Conservation (phyloP, 2,797 vertebrate species). For the Xenentodon cancila region DNA sequence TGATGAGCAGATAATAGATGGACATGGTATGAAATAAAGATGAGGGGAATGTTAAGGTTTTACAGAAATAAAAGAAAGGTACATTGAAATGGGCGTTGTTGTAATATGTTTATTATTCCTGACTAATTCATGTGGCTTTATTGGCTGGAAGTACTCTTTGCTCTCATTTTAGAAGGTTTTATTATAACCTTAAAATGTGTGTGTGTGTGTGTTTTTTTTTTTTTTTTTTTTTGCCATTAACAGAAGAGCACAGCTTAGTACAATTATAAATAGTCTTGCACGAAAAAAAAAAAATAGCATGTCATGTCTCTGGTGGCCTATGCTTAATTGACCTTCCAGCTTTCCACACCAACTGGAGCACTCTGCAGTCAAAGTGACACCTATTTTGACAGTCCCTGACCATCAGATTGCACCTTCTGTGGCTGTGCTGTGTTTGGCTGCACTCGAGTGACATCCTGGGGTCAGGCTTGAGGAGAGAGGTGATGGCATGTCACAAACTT, state of each 20-base stretch:
- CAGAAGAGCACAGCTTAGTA: neutral
- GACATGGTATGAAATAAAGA: slow-evolving; percentile 36
- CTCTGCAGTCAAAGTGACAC: slow-evolving; percentile 60
- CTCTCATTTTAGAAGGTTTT: neutral
- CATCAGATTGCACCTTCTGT: slow-evolving; percentile 61
- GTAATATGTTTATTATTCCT: slow-evolving; percentile 41
- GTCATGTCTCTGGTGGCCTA: slow-evolving; percentile 34
- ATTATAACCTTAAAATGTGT: too few relatives aligned
- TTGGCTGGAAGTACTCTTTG: neutral
- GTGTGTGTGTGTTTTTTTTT: too few relatives aligned
- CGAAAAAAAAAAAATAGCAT: slow-evolving; percentile 12
- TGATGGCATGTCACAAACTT: slow-evolving; percentile 67
- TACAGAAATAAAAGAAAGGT: slow-evolving; percentile 33
- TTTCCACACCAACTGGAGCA: slow-evolving; percentile 32
- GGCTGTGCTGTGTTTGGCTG: slow-evolving; percentile 52
- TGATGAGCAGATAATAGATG: slow-evolving; percentile 19
- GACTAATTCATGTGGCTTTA: neutral
- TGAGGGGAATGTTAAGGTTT: slow-evolving; percentile 18
- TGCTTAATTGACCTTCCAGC: slow-evolving; percentile 58
- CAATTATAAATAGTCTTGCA: neutral
- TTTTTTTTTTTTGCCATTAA: neutral
- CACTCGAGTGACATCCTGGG: slow-evolving; percentile 57
- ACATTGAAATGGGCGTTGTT: slow-evolving; percentile 79
- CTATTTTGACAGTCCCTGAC: slow-evolving; percentile 68
- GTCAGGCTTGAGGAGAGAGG: slow-evolving; percentile 62